phyloP scores from a whole-genome alignment of 2,888 invertebrate species.

The Exocentrus adspersus region DNA sequence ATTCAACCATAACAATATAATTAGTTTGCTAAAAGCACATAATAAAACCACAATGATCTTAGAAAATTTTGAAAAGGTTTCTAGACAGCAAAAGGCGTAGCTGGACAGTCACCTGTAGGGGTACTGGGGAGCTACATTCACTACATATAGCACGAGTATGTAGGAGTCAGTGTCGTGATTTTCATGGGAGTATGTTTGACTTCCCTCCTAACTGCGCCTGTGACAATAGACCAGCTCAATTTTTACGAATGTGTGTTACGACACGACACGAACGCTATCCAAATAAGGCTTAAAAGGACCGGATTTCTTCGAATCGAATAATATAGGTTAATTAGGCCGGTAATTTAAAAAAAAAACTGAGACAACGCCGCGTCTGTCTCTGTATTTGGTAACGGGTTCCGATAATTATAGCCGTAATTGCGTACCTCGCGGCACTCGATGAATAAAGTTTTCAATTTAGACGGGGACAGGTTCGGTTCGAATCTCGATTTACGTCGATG shows the following conservation, averaged over 20 bases:
- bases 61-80: too few species aligned
- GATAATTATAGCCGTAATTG: slow-evolving; percentile 37
- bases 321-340: slow-evolving; percentile 45
- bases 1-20: too few species aligned
- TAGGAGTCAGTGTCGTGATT: too few species aligned
- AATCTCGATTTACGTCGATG: neutral
- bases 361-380: slow-evolving; percentile 34
- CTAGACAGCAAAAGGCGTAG: too few species aligned
- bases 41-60: too few species aligned
- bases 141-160: too few species aligned
- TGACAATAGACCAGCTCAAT: too few species aligned
- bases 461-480: neutral
- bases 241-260: neutral
- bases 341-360: neutral
- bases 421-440: slow-evolving; percentile 15
- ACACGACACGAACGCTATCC: slow-evolving; percentile 24
- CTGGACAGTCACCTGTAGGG: too few species aligned
- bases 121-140: too few species aligned
- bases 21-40: too few species aligned
- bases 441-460: slow-evolving; percentile 1
- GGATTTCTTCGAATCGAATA: slow-evolving; percentile 44
- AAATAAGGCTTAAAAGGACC: slow-evolving; percentile 41
- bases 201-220: too few species aligned
- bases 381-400: slow-evolving; percentile 43
- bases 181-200: too few species aligned